These are phyloP conservation scores for Anniella stebbinsi DNA, from an alignment of 2,797 vertebrate genomes.

Conservation along the genomic window DNA sequence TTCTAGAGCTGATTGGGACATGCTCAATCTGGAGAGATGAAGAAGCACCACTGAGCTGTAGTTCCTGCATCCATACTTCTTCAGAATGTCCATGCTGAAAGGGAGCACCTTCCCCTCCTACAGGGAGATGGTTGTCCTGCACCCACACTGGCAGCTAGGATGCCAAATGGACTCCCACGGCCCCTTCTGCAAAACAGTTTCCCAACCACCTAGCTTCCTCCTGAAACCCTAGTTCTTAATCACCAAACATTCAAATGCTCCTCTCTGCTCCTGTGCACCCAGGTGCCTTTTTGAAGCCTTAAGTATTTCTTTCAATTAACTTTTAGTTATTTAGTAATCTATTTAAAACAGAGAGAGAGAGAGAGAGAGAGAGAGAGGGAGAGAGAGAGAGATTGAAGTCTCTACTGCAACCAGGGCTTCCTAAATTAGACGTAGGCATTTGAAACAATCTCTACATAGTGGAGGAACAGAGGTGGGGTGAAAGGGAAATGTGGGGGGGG, in stretches of 20 bases:
- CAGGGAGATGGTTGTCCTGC: background rate
- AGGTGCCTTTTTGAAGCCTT: background rate
- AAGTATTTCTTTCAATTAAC: slow-evolving; percentile 22
- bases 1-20: background rate
- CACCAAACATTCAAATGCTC: background rate
- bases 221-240: background rate
- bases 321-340: background rate
- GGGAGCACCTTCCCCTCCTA: background rate
- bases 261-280: background rate
- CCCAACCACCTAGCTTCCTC: background rate
- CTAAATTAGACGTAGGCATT: background rate
- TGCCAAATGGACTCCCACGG: background rate
- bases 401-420: background rate
- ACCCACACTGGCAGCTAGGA: too few species aligned
- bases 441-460: background rate
- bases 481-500: background rate
- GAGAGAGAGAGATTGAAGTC: background rate
- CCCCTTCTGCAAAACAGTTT: background rate
- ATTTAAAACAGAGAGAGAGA: too few species aligned
- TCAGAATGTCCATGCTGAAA: background rate
- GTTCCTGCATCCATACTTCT: background rate
- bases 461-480: slow-evolving; percentile 3
- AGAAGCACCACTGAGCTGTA: too few species aligned
- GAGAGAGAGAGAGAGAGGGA: background rate
- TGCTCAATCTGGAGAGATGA: background rate